A percentile compares a stretch with the other conserved stretches of the same genome.
These are phyloP conservation scores for Eriosoma lanigerum DNA, from an alignment of 1,140 invertebrate species.

Conservation along the genomic window DNA sequence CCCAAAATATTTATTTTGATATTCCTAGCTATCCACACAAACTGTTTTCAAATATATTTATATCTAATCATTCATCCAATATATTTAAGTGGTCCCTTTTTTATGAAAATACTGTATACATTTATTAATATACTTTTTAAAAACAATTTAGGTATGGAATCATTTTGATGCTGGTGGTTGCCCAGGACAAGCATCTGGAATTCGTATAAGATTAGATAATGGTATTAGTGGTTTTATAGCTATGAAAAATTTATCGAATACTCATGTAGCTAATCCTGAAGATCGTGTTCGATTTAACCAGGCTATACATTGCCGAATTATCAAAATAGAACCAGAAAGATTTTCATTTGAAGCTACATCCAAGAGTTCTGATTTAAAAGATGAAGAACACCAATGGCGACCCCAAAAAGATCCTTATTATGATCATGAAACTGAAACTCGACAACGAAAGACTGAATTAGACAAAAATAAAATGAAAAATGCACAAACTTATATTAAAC, in stretches of 20 bases:
- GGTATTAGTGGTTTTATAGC: constrained; percentile 92
- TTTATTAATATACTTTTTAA: too few species aligned
- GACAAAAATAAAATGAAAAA: constrained; percentile 80
- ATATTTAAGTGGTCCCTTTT: too few species aligned
- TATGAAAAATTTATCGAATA: constrained; percentile 93
- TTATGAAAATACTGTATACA: too few species aligned
- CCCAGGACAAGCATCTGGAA: constrained; percentile 91
- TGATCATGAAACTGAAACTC: constrained; percentile 83
- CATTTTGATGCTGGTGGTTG: constrained; percentile 96
- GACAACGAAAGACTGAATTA: constrained; percentile 75
- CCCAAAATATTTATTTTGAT: too few species aligned
- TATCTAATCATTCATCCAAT: too few species aligned
- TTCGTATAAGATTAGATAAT: constrained; percentile 89
- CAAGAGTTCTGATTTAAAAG: constrained; percentile 87
- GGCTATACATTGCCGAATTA: constrained; percentile 89
- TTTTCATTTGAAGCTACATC: constrained; percentile 94
- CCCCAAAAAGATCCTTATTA: constrained; percentile 89
- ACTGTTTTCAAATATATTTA: too few species aligned
- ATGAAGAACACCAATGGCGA: constrained; percentile 89
- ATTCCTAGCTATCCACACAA: too few species aligned
- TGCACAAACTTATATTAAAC: constrained; percentile 82
- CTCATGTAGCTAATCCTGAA: constrained; percentile 87
- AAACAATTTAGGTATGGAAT: constrained; percentile 79
- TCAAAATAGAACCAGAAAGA: constrained; percentile 92
- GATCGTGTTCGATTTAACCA: constrained; percentile 85